Conservation (phyloP, 1,140 invertebrate species). For the Pollicipes pollicipes region DNA sequence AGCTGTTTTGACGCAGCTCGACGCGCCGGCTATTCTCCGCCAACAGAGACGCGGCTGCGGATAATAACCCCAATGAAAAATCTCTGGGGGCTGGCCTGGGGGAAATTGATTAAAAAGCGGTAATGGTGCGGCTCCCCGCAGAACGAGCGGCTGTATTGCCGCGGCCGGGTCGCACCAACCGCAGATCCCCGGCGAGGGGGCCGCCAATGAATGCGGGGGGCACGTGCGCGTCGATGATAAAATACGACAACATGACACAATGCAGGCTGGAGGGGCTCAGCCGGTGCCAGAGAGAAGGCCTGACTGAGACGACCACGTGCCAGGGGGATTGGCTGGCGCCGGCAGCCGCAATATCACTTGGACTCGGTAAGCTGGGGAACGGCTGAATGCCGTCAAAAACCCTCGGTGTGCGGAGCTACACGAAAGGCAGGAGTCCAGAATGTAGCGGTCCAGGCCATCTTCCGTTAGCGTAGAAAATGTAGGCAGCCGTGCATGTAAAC, state of each 20-base stretch:
- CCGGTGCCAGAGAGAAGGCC: no score
- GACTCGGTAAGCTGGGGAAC: no score
- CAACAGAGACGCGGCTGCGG: not conserved
- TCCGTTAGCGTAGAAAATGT: no score
- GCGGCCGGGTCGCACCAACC: no score
- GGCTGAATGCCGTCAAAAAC: no score
- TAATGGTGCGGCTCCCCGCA: not conserved
- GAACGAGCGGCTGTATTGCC: no score
- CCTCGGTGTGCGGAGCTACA: no score
- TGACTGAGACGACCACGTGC: no score
- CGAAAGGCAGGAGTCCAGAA: no score
- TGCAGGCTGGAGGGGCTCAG: not conserved
- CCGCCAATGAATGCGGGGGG: not conserved
- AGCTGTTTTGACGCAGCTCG: no score
- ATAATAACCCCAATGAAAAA: conserved; percentile 1
- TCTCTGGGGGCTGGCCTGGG: not conserved
- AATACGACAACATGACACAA: not conserved
- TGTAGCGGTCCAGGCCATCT: no score
- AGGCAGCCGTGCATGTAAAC: no score
- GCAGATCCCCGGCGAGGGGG: not conserved
- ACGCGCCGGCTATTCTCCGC: not conserved
- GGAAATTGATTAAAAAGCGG: not conserved
- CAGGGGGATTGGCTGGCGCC: not conserved
- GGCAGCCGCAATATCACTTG: not conserved
- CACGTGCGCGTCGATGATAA: not conserved